Evolutionary conservation across 2,113 vertebrate genomes (phyloP), one percentile per base, ranked within the genome.

Genomic region (Pionites leucogaster): DNA sequence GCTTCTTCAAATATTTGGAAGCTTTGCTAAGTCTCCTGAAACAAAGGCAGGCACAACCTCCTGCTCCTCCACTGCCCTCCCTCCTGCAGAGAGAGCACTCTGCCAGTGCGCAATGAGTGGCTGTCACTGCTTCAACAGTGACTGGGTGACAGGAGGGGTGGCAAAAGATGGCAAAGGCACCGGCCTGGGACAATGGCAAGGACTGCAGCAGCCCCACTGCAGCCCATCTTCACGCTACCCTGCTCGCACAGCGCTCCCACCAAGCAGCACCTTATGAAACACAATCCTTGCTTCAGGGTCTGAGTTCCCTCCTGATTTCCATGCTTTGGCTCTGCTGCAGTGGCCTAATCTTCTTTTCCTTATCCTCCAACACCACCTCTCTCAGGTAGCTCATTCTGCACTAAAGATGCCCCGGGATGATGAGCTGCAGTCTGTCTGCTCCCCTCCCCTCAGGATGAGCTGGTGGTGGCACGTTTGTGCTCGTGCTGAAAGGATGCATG

Each of bases 1-100:
- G n/a, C 82, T 92, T 84, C 88, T 92, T 90, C 69, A 93, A 96
- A 78, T 95, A 83, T 85, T 94, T 95, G 95, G 71, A 92, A 93
- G 59, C 75, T 95, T 86, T 83, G 82, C 68, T 88, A 76, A 91
- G 75, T 80, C 79, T 96, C 75, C 93, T 68, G 87, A 80, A 96
- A 91, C 79, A 95, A 92, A 94, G 79, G 64, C 82, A 88, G 85
- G 81, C 19, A 0, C 57, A 89, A 90, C 79, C 83, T 93, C 80
- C 79, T 5, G 63, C 71, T 80, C 82, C 37, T 77, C 22, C 27
- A 1, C 17, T 33, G 1, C 50, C 59, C 11, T 42, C 79, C 49
- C 70, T 84, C 60, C 64, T 1, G 5, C 1, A 1, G 46, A 42
- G 72, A 44, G 4, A 60, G 75, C 22, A 2, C 69, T 59, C n/a